phyloP scores from a whole-genome alignment of 2,113 vertebrate species.

The Lonchura striata region DNA sequence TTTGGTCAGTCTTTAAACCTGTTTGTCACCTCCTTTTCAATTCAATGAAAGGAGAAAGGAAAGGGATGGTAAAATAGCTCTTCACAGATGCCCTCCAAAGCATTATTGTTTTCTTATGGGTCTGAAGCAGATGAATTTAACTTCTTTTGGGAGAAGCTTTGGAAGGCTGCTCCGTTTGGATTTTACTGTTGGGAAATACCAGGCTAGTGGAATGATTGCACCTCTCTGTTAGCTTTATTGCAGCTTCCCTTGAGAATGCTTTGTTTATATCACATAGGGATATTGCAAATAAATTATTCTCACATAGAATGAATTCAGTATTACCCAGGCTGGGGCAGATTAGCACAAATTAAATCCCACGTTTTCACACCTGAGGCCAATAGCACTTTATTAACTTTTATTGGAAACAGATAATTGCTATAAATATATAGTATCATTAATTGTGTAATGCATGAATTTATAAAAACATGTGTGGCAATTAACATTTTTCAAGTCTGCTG shows the following conservation, averaged over 20 bases:
- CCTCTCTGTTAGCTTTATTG: conserved; percentile 22
- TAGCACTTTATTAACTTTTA: conserved; percentile 13
- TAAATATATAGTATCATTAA: conserved; percentile 18
- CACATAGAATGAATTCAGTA: neutral
- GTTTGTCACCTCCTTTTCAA: neutral
- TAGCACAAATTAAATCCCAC: conserved; percentile 45
- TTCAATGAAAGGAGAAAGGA: neutral
- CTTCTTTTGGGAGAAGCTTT: conserved; percentile 7
- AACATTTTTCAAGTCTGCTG: neutral
- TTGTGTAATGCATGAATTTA: neutral
- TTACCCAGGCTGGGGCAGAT: conserved; percentile 8
- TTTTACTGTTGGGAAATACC: neutral
- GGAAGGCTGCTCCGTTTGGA: neutral
- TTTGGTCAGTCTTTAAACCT: neutral
- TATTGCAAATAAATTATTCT: conserved; percentile 23
- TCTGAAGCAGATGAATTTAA: neutral
- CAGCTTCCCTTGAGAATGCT: conserved; percentile 10
- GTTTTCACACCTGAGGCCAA: conserved; percentile 37
- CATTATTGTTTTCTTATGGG: neutral
- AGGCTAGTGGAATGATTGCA: neutral
- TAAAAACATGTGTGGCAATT: neutral
- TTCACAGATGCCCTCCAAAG: neutral
- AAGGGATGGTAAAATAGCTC: neutral
- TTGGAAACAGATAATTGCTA: conserved; percentile 18
- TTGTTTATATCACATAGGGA: conserved; percentile 18